phyloP scores from a whole-genome alignment of 2,797 vertebrate species.

The Aratinga solstitialis region DNA sequence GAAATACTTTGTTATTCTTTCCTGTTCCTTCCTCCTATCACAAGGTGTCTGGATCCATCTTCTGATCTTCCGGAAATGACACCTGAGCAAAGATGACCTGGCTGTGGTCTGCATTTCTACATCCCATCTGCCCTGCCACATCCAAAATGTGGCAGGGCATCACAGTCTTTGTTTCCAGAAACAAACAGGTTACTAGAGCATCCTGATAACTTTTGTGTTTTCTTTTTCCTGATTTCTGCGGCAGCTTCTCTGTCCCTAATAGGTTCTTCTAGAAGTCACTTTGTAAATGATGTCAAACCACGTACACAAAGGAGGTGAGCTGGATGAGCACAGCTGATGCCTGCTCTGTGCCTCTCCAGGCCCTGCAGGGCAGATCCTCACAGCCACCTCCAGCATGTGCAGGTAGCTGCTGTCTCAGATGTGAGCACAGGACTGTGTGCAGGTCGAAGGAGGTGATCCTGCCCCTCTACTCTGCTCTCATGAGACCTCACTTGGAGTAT shows the following conservation, averaged over 20 bases:
- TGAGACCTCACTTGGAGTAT: no score
- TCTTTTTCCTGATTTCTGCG: not conserved
- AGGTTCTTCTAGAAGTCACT: not conserved
- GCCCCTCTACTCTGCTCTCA: no score
- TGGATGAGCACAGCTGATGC: not conserved
- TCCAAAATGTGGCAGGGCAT: not conserved
- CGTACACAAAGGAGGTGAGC: fast-evolving
- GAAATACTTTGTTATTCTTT: not conserved
- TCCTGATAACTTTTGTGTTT: not conserved
- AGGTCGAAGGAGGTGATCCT: no score
- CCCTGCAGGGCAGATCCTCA: no score
- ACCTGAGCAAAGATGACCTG: not conserved
- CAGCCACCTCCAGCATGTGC: not conserved
- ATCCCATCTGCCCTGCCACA: not conserved
- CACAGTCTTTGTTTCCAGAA: not conserved
- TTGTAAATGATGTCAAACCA: not conserved
- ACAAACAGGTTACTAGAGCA: not conserved
- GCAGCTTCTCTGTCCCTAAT: not conserved
- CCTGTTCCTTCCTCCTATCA: not conserved
- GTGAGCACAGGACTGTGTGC: not conserved
- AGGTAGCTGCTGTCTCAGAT: not conserved
- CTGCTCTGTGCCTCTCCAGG: not conserved
- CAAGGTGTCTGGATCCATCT: not conserved
- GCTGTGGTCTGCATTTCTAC: not conserved
- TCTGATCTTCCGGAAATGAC: not conserved